phyloP scores from a whole-genome alignment of 2,797 vertebrate genomes.

The Lithobates sylvaticus region DNA sequence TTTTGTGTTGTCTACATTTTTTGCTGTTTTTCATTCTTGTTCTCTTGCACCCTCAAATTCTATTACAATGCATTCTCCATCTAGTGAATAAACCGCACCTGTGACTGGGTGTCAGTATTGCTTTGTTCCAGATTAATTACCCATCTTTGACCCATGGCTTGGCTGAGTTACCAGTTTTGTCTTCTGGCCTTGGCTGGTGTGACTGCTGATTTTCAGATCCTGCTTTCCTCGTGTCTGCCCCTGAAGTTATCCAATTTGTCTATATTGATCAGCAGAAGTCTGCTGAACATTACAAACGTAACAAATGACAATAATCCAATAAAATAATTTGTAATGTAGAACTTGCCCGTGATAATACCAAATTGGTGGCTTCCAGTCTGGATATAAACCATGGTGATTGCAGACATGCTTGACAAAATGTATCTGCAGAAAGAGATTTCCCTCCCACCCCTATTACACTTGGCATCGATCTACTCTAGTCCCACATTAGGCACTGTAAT shows the following conservation, averaged over 20 bases:
- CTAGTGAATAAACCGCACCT: neutral
- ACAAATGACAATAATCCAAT: neutral
- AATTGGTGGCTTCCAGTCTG: neutral
- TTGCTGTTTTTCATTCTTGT: no score
- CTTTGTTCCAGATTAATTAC: no score
- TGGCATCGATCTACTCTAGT: slow-evolving; percentile 57
- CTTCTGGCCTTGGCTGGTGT: neutral
- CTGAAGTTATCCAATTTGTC: neutral
- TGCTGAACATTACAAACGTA: neutral
- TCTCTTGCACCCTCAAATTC: neutral
- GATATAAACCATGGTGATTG: neutral
- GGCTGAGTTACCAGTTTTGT: neutral
- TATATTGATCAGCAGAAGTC: neutral
- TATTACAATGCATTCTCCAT: neutral
- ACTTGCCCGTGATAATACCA: neutral
- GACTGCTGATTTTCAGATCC: neutral
- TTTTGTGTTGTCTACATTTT: no score
- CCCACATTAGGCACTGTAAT: slow-evolving; percentile 63
- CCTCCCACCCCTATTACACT: slow-evolving; percentile 55
- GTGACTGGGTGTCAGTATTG: no score
- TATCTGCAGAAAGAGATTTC: neutral
- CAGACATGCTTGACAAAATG: neutral
- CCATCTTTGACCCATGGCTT: neutral
- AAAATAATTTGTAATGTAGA: neutral
- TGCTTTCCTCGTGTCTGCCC: neutral